Percentiles rank a stretch among this genome's conserved stretches.
phyloP scores from a whole-genome alignment of 2,888 invertebrate genomes.

The Ophioninae sp. region DNA sequence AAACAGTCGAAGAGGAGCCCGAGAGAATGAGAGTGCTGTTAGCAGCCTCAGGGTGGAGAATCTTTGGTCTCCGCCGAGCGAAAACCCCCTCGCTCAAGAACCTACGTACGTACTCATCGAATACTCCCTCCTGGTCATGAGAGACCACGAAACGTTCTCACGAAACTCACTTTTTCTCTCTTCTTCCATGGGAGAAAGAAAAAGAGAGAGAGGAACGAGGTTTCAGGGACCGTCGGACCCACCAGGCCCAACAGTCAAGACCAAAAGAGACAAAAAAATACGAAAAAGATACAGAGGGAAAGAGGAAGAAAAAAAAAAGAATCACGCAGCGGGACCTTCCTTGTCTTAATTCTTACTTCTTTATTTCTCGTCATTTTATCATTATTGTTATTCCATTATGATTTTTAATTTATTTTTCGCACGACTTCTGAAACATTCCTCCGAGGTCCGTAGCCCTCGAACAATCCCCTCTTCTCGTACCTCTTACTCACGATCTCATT shows the following conservation, averaged over 20 bases:
- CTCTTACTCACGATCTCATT: background rate
- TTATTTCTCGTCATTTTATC: slow-evolving; percentile 29
- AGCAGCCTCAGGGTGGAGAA: slow-evolving; percentile 44
- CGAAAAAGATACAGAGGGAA: slow-evolving; percentile 17
- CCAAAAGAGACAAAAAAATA: background rate
- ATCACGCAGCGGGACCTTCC: slow-evolving; percentile 21
- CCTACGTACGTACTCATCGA: background rate
- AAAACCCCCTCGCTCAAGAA: slow-evolving; percentile 15
- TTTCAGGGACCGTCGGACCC: slow-evolving; percentile 43
- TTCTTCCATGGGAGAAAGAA: background rate
- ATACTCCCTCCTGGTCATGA: slow-evolving; percentile 14
- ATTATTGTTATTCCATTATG: slow-evolving; percentile 31
- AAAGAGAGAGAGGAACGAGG: slow-evolving; percentile 25
- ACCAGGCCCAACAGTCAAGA: slow-evolving; percentile 24
- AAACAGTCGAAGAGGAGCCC: slow-evolving; percentile 31
- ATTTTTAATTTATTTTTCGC: slow-evolving; percentile 46
- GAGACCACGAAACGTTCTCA: slow-evolving; percentile 51
- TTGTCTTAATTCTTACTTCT: slow-evolving; percentile 39
- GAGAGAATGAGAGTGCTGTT: slow-evolving; percentile 48
- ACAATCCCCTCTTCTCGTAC: background rate
- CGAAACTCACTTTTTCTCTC: slow-evolving; percentile 41
- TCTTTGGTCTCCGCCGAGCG: slow-evolving; percentile 39
- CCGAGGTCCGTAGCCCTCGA: slow-evolving; percentile 18
- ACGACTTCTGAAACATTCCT: slow-evolving; percentile 52
- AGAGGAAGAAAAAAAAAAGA: slow-evolving; percentile 3